A percentile compares a stretch with the other conserved stretches of the same genome.
These are phyloP conservation scores for Drosophila paramelanica DNA, from an alignment of 2,888 invertebrate species.

Conservation along the genomic window DNA sequence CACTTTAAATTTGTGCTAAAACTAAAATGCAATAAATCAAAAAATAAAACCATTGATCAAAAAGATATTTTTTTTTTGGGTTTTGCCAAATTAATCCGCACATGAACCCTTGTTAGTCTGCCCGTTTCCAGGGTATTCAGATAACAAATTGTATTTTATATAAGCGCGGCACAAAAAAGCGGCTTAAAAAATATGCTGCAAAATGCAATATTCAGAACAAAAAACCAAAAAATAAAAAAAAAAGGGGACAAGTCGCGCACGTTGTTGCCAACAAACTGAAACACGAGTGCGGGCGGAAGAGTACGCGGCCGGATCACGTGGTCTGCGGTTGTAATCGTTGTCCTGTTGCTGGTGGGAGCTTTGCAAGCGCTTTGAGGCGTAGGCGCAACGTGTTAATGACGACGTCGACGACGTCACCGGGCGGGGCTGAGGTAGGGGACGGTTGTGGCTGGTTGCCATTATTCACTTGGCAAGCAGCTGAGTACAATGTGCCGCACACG, in stretches of 20 bases:
- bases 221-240: conserved; percentile 12
- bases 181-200: conserved; percentile 32
- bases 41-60: too few relatives aligned
- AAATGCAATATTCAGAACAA: conserved; percentile 33
- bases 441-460: conserved; percentile 66
- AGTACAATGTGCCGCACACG: conserved; percentile 48
- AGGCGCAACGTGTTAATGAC: conserved; percentile 75
- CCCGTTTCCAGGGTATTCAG: conserved; percentile 20
- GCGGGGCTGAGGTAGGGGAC: conserved; percentile 61
- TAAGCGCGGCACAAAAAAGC: conserved; percentile 13
- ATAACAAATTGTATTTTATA: conserved; percentile 33
- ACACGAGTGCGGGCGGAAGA: conserved; percentile 21
- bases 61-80: too few relatives aligned
- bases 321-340: conserved; percentile 48
- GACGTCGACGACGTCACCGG: not conserved
- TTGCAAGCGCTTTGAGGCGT: conserved; percentile 58
- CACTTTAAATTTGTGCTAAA: too few relatives aligned
- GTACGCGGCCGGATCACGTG: conserved; percentile 40
- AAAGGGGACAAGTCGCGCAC: not conserved
- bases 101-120: not conserved
- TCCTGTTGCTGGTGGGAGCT: conserved; percentile 34
- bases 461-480: conserved; percentile 73
- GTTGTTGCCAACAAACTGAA: conserved; percentile 39
- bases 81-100: too few relatives aligned
- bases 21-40: too few relatives aligned